Base-by-base conservation (phyloP, 1,140 invertebrate species). In the Diuraphis noxia region DNA sequence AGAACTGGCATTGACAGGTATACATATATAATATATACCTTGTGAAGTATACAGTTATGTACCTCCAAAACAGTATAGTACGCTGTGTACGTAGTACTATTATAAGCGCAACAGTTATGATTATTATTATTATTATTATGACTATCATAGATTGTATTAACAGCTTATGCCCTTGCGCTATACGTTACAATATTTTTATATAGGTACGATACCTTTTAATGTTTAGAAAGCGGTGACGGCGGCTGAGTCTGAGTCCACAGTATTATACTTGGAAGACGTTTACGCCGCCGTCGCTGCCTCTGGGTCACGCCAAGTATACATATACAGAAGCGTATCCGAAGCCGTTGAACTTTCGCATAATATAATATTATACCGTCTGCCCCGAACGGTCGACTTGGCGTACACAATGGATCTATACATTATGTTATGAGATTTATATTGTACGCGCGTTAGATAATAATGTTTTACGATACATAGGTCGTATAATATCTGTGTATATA, bases 301-400 rank as follows among this genome's bases (percentile, higher is more conserved):
- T 17, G n/a, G 86, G 46, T 81, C 79, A 81, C 79, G 13, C 81
- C 9, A 82, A 82, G 23, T 25, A 82, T 10, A 34, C 38, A 8
- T 8, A 30, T 7, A 25, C 81, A 30, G 40, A 43, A 8, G 38
- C 41, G 56, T 19, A 38, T 49, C 34, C 38, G 56, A 41, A 21
- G 30, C 52, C 56, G 56, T 88, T 88, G 38, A 72, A 88, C 87
- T 88, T 88, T 88, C 40, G 82, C n/a, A 72, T n/a, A 72, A 72
- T 72, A 72, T 56, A 52, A 56, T 72, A 72, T 49, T 49, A 21
- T n/a, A 72, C n/a, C 30, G 30, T 72, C 56, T 72, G 56, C 56
- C 30, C 56, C 56, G 56, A n/a, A 72, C 52, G 8, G 85, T 13
- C 49, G 86, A 77, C 52, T 87, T 30, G 25, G 25, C 72, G 72